Base-by-base conservation (phyloP, 2,888 invertebrate genomes). In the Eupeodes latifasciatus region DNA sequence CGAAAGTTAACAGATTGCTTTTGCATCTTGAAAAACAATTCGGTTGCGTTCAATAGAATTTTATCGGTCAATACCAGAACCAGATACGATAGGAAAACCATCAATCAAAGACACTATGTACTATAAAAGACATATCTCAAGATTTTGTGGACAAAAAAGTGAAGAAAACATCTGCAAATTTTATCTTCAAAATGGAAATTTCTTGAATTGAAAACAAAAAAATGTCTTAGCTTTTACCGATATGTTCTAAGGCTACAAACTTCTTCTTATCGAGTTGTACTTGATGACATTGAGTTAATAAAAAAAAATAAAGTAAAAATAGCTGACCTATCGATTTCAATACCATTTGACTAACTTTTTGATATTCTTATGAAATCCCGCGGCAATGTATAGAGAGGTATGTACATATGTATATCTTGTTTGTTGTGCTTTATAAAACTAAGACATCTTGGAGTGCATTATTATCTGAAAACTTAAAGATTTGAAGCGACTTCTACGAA, bases 1-100 rank as follows among this genome's bases (percentile, higher is more conserved):
- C 0, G 12, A 55, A 36, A 69, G 69, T 53, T 69, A 69, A 55
- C 69, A 69, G 69, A 69, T 69, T 69, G 69, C 16, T 69, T 69
- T 69, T 55, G 40, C 53, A 69, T 69, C 69, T 69, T 69, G 1
- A 36, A 53, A 34, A 53, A 69, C 36, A 69, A 11, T 69, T 69
- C 11, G 16, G 47, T 47, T 57, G 27, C 69, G 1, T 69, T 69
- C 69, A 69, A 55, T 69, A 55, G 69, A 40, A 40, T 53, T 55
- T 64, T 69, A 16, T 53, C 36, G 51, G 66, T 44, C 27, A 49
- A 67, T 34, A 67, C 4, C 27, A 66, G 27, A 47, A 67, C 4
- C 27, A 66, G 27, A 47, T 47, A 47, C 7, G 40, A 27, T 4
- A 27, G 5, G 9, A 10, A 51, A 51, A 67, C 49, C 49, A 67